Conservation (phyloP, 2,888 invertebrate species). For the Barypeithes pellucidus region DNA sequence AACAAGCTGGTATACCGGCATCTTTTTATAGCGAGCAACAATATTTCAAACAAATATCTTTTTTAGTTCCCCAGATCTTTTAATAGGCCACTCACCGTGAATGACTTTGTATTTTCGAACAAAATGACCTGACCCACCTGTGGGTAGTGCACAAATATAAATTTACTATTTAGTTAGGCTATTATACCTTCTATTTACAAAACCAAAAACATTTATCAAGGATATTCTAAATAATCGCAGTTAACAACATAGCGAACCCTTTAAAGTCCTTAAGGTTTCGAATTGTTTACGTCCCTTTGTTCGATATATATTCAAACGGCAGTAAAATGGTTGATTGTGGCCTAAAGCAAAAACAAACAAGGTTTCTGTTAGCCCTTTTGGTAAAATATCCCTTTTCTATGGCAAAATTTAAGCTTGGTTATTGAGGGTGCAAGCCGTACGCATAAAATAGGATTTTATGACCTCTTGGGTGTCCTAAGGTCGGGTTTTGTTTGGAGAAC, state of each 20-base stretch:
- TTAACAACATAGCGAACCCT: constrained; percentile 17
- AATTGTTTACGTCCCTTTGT: constrained; percentile 22
- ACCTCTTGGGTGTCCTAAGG: constrained; percentile 10
- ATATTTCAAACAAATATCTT: too few relatives aligned
- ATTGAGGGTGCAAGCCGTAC: constrained; percentile 24
- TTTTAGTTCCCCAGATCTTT: too few relatives aligned
- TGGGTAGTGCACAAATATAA: background rate
- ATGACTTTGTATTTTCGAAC: too few relatives aligned
- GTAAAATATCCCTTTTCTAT: constrained; percentile 39
- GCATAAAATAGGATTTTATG: constrained; percentile 20
- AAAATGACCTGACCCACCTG: too few relatives aligned
- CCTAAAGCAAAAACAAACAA: constrained; percentile 39
- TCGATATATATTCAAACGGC: constrained; percentile 25
- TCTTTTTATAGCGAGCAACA: too few relatives aligned
- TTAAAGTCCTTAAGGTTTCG: constrained; percentile 16
- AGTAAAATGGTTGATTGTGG: constrained; percentile 29
- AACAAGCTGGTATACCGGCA: too few relatives aligned
- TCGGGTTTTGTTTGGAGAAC: constrained; percentile 8
- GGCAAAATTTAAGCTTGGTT: constrained; percentile 23
- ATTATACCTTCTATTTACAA: constrained; percentile 6
- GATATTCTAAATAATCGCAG: constrained; percentile 16
- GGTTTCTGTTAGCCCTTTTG: constrained; percentile 30
- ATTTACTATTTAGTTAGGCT: constrained; percentile 7
- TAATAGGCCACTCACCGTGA: too few relatives aligned
- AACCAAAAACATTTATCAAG: constrained; percentile 24